phyloP scores from a whole-genome alignment of 2,113 vertebrate species.

The Neogobius melanostomus region DNA sequence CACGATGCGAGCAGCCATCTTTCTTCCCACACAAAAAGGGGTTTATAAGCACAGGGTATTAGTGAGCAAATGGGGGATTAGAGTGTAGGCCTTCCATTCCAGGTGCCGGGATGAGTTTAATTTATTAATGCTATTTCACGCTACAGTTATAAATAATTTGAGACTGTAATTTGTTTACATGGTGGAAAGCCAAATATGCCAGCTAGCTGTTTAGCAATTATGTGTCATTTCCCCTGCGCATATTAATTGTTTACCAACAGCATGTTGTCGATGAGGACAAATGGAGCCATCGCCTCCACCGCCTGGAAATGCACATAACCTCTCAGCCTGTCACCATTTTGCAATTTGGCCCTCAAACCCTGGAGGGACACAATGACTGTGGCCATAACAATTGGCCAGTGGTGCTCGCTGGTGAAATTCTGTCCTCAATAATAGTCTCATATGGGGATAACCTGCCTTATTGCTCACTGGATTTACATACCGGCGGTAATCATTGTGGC shows the following conservation, averaged over 20 bases:
- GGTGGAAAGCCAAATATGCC: slow-evolving; percentile 14
- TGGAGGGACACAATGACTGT: slow-evolving; percentile 48
- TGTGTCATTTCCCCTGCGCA: slow-evolving; percentile 10
- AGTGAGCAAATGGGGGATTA: slow-evolving; percentile 43
- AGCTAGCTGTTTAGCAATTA: slow-evolving; percentile 22
- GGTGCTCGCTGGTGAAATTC: slow-evolving; percentile 43
- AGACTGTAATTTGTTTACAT: not conserved
- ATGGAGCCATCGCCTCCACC: slow-evolving; percentile 17
- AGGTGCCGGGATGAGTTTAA: slow-evolving; percentile 31
- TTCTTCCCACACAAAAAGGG: not conserved
- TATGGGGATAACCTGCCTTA: slow-evolving; percentile 61
- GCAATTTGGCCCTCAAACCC: slow-evolving; percentile 53
- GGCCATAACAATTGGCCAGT: slow-evolving; percentile 48
- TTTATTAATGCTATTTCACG: slow-evolving; percentile 3
- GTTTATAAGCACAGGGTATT: slow-evolving; percentile 21
- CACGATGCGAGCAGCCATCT: not conserved
- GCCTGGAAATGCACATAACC: slow-evolving; percentile 34
- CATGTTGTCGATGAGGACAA: slow-evolving; percentile 32
- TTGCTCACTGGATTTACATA: slow-evolving; percentile 71
- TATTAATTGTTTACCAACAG: slow-evolving; percentile 35
- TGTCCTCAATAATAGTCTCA: slow-evolving; percentile 57
- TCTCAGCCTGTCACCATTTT: slow-evolving; percentile 42
- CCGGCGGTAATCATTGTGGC: slow-evolving; percentile 61
- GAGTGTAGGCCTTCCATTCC: slow-evolving; percentile 34
- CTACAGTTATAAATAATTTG: slow-evolving; percentile 2